These are phyloP conservation scores for Trachymyrmex cornetzi DNA, from an alignment of 1,140 invertebrate genomes.

Conservation along the genomic window DNA sequence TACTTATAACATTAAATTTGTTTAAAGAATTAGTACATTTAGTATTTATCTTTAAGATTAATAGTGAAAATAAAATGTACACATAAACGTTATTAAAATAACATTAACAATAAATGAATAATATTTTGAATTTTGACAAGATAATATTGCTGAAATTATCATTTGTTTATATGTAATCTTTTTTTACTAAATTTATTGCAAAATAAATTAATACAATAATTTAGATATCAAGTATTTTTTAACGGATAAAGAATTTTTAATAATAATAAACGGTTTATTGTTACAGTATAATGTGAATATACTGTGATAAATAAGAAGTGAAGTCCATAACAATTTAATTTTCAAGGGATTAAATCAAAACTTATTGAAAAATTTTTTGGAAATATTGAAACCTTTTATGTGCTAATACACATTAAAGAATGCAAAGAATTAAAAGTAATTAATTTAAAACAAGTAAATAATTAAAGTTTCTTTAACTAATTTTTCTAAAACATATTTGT, in stretches of 20 bases:
- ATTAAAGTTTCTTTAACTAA: not conserved
- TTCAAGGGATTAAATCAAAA: too few relatives aligned
- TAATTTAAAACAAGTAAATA: not conserved
- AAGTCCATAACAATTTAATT: too few relatives aligned
- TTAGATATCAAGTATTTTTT: too few relatives aligned
- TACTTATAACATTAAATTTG: not conserved
- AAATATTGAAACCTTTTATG: too few relatives aligned
- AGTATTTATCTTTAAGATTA: not conserved
- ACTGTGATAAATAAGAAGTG: too few relatives aligned
- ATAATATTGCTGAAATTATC: too few relatives aligned
- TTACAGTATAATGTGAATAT: too few relatives aligned
- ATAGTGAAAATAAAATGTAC: not conserved
- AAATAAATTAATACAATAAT: not conserved
- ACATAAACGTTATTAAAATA: not conserved
- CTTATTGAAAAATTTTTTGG: too few relatives aligned
- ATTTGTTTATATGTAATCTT: too few relatives aligned
- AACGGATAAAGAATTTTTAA: too few relatives aligned
- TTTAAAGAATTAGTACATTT: not conserved
- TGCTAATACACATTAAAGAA: not conserved
- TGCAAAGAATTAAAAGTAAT: not conserved
- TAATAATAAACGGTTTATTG: too few relatives aligned
- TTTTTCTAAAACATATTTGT: not conserved
- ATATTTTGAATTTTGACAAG: too few relatives aligned
- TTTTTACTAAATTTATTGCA: not conserved
- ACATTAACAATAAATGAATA: not conserved